Percentiles rank a stretch among this genome's conserved stretches.
Evolutionary conservation across 2,888 invertebrate species (phyloP).

Genomic region (Rotaria macrura): DNA sequence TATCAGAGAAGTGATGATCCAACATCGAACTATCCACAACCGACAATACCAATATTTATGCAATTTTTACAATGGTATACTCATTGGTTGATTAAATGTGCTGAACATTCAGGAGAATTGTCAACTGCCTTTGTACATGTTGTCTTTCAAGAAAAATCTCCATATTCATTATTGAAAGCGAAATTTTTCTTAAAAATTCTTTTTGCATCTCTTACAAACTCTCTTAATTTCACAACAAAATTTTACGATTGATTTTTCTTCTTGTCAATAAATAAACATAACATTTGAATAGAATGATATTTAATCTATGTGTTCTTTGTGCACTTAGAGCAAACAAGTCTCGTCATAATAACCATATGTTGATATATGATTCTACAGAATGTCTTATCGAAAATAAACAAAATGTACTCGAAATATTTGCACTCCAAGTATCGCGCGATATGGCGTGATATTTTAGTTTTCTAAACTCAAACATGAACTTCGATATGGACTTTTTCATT

Average conservation of each 20-base stretch:
- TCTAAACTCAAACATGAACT: not conserved
- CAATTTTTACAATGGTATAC: conserved; percentile 21
- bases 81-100: not conserved
- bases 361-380: not conserved
- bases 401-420: too few species aligned
- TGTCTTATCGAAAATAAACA: not conserved
- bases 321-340: too few species aligned
- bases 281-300: too few species aligned
- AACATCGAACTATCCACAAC: not conserved
- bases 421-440: not conserved
- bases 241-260: not conserved
- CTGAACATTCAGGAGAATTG: not conserved
- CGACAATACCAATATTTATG: not conserved
- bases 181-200: not conserved
- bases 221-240: not conserved
- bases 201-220: not conserved
- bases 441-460: not conserved
- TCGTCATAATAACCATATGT: not conserved
- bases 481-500: too few species aligned
- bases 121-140: not conserved
- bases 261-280: too few species aligned
- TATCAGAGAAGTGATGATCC: not conserved
- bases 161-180: not conserved
- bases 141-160: conserved; percentile 2
- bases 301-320: too few species aligned